Evolutionary conservation across 2,888 invertebrate genomes (phyloP), one percentile per base, ranked within the genome.

Genomic region (Automeris io): DNA sequence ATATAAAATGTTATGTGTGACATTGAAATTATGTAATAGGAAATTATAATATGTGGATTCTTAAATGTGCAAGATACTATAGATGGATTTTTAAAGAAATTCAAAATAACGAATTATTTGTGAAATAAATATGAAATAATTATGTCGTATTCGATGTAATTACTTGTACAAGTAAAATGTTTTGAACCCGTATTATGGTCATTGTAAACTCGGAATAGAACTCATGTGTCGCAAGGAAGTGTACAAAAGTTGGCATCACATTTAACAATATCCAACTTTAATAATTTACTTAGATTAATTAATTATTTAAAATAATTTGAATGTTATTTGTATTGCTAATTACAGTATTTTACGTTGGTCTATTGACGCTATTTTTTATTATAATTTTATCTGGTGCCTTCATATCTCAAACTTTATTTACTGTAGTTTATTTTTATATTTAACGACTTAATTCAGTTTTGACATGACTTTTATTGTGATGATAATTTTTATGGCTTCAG

Each of bases 301-400:
- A 18, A 29, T 36, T 67, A 59, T 51, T 58, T 52, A 47, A 49
- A 41, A 49, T 38, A 32, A 18, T 37, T 35, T 49, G 42, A 46
- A 49, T 54, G 57, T 52, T 58, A 61, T 65, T 61, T 54, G 58
- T 72, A 46, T 62, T 67, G 57, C 61, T 59, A 57, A 61, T 65
- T 70, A 61, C 75, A 83, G 77, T 83, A 81, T 81, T 67, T 74
- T 74, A 65, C 73, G 65, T 76, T 68, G 71, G 64, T 70, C 63
- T 61, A 68, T 65, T 74, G 70, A 64, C 70, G 33, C 34, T 50
- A 47, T 43, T 65, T 61, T 68, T 65, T 62, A 67, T 54, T 68
- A 57, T 66, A 65, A 61, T 76, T 48, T 70, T 75, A 75, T 73
- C 73, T 82, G 83, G 83, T 83, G 83, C 86, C 78, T 78, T 77